phyloP scores from a whole-genome alignment of 2,797 vertebrate genomes.

The Rousettus madagascariensis region DNA sequence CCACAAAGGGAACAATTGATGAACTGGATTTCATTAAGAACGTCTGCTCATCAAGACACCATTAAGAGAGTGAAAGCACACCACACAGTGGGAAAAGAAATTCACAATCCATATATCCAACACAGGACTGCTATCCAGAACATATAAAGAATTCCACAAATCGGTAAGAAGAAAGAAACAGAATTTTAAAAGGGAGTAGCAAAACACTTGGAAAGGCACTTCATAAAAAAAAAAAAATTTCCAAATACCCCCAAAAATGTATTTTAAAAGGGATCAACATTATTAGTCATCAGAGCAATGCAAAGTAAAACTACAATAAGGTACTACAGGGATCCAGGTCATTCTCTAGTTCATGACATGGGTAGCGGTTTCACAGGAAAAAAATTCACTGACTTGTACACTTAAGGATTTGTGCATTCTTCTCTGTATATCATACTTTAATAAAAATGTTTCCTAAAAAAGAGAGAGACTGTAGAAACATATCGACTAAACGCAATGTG shows the following conservation, averaged over 20 bases:
- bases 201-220: background rate
- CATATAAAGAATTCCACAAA: background rate
- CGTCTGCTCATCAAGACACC: background rate
- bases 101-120: background rate
- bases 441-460: background rate
- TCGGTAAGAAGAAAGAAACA: background rate
- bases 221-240: background rate
- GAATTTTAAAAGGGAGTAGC: background rate
- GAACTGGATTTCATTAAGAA: conserved; percentile 25
- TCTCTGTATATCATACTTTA: background rate
- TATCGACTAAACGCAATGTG: conserved; percentile 16
- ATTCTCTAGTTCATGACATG: background rate
- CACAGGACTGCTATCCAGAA: background rate
- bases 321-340: background rate
- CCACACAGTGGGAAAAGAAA: background rate
- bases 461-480: background rate
- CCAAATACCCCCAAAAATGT: background rate
- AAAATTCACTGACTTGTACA: background rate
- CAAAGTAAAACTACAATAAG: conserved; percentile 14
- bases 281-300: background rate
- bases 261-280: background rate
- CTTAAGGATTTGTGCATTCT: background rate
- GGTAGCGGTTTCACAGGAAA: background rate
- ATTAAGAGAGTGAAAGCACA: conserved; percentile 38
- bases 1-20: background rate